These are phyloP conservation scores for Malacoraja senta DNA, from an alignment of 2,797 vertebrate species.

Conservation along the genomic window DNA sequence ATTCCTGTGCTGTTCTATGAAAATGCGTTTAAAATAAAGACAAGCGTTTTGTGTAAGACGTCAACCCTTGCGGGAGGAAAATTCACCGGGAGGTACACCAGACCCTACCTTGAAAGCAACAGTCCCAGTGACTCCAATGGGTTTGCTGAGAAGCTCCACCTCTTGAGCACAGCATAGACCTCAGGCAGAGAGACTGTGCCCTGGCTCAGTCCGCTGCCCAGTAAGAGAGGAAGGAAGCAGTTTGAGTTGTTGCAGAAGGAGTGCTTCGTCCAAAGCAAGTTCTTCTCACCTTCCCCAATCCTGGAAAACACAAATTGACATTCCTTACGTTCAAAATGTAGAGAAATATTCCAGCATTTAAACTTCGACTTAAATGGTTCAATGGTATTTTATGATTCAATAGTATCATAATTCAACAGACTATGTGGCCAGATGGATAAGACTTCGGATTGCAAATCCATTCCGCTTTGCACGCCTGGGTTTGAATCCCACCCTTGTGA, in stretches of 20 bases:
- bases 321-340: background rate
- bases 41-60: background rate
- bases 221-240: constrained; percentile 68
- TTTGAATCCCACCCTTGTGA: no score
- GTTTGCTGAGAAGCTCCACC: constrained; percentile 59
- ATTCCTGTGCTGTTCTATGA: no score
- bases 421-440: no score
- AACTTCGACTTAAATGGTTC: no score
- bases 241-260: constrained; percentile 54
- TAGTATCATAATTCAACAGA: no score
- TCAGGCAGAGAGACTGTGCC: constrained; percentile 59
- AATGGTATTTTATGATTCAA: no score
- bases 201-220: constrained; percentile 70
- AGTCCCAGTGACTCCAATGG: constrained; percentile 69
- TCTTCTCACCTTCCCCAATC: constrained; percentile 59
- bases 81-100: background rate
- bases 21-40: background rate
- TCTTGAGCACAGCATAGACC: constrained; percentile 59
- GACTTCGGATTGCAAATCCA: no score
- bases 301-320: background rate
- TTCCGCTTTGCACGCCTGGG: no score
- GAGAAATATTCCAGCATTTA: no score
- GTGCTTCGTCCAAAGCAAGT: constrained; percentile 72
- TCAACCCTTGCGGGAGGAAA: background rate
- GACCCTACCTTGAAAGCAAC: constrained; percentile 55